phyloP scores from a whole-genome alignment of 2,888 invertebrate species.

The Cephus spinipes region DNA sequence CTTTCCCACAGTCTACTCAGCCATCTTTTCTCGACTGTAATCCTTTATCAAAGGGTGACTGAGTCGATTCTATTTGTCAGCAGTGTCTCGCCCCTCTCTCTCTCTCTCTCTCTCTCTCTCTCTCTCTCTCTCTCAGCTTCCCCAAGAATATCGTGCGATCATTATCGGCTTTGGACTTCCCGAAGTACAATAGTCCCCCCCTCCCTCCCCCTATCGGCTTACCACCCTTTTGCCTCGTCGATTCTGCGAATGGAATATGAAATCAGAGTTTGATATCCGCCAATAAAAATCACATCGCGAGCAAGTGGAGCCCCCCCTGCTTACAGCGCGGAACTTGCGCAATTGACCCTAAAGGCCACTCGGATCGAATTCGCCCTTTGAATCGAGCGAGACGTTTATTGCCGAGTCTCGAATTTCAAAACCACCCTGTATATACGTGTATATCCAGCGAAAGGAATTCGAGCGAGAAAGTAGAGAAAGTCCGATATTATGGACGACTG shows the following conservation, averaged over 20 bases:
- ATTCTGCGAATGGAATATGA: conserved; percentile 20
- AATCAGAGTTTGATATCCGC: conserved; percentile 25
- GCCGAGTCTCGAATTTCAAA: background rate
- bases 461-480: background rate
- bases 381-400: background rate
- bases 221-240: background rate
- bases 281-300: conserved; percentile 27
- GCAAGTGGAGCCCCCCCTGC: background rate
- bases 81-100: conserved; percentile 10
- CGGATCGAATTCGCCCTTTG: background rate
- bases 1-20: background rate
- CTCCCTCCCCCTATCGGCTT: background rate
- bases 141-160: conserved; percentile 37
- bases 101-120: too few species aligned
- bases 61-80: conserved; percentile 46
- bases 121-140: conserved; percentile 20
- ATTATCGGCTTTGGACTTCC: conserved; percentile 30
- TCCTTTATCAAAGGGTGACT: conserved; percentile 43
- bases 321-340: background rate
- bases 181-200: conserved; percentile 15
- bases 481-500: background rate
- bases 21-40: conserved; percentile 30
- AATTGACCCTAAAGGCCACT: background rate
- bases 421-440: background rate
- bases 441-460: background rate